Percentiles rank a stretch among this genome's conserved stretches.
Conservation (phyloP, 2,888 invertebrate species). For the Apomyelois bistriatella region DNA sequence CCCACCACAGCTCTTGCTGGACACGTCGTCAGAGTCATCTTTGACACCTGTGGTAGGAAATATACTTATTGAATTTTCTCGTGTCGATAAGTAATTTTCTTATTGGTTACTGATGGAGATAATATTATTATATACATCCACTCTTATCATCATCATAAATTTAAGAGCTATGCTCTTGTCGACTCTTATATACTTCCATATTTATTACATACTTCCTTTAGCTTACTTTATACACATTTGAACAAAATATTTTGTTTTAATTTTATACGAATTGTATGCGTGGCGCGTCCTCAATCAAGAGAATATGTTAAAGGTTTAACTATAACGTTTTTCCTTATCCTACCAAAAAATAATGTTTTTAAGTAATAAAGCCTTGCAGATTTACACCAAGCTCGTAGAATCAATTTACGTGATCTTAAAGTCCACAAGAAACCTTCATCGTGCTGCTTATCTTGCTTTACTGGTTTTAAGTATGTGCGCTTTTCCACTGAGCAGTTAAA, state of each 20-base stretch:
- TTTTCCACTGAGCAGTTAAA: not conserved
- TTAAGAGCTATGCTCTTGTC: too few species aligned
- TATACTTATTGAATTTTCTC: not conserved
- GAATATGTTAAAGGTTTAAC: too few species aligned
- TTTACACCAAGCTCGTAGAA: not conserved
- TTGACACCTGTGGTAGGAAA: constrained; percentile 84
- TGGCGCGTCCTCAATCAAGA: too few species aligned
- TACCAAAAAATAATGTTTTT: not conserved
- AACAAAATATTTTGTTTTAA: too few species aligned
- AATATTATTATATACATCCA: too few species aligned
- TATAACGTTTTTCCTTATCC: too few species aligned
- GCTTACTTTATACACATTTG: too few species aligned
- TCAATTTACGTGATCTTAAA: constrained; percentile 1
- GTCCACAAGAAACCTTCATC: not conserved
- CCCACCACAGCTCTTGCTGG: constrained; percentile 74
- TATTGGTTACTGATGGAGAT: too few species aligned
- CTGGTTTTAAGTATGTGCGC: constrained; percentile 9
- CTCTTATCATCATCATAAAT: too few species aligned
- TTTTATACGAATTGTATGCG: too few species aligned
- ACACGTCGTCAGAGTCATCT: constrained; percentile 89
- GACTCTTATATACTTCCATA: too few species aligned
- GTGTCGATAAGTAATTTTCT: not conserved
- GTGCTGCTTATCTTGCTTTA: not conserved
- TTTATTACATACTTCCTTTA: too few species aligned
- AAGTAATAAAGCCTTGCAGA: not conserved